These are phyloP conservation scores for Oncorhynchus masou DNA, from an alignment of 2,113 vertebrate genomes.

Conservation along the genomic window DNA sequence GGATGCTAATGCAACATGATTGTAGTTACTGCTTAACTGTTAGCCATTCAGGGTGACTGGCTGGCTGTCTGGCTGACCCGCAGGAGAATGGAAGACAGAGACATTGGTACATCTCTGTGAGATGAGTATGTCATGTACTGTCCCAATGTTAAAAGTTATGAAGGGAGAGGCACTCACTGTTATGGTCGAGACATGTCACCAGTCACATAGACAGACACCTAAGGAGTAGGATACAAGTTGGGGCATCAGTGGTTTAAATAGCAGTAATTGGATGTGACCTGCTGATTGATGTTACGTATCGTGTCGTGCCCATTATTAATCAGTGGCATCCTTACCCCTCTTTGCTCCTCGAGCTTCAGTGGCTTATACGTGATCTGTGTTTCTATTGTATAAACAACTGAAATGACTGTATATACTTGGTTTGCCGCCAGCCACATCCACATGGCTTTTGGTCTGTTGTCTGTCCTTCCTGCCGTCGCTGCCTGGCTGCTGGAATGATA, in stretches of 20 bases:
- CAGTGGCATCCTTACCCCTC: neutral
- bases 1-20: conserved; percentile 70
- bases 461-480: conserved; percentile 9
- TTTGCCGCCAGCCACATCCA: neutral
- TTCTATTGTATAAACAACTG: neutral
- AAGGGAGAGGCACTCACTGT: too few species aligned
- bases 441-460: conserved; percentile 14
- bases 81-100: too few species aligned
- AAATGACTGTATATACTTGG: neutral
- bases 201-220: too few species aligned
- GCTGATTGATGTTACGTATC: too few species aligned
- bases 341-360: neutral
- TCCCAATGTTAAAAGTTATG: too few species aligned
- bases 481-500: conserved; percentile 36
- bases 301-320: neutral
- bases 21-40: conserved; percentile 48
- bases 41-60: conserved; percentile 45
- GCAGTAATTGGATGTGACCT: too few species aligned
- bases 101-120: too few species aligned
- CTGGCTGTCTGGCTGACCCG: too few species aligned
- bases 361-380: neutral
- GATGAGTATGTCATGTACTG: too few species aligned
- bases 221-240: too few species aligned
- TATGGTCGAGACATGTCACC: too few species aligned
- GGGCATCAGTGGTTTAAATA: too few species aligned